phyloP scores from a whole-genome alignment of 2,888 invertebrate species.

The Polia nebulosa region DNA sequence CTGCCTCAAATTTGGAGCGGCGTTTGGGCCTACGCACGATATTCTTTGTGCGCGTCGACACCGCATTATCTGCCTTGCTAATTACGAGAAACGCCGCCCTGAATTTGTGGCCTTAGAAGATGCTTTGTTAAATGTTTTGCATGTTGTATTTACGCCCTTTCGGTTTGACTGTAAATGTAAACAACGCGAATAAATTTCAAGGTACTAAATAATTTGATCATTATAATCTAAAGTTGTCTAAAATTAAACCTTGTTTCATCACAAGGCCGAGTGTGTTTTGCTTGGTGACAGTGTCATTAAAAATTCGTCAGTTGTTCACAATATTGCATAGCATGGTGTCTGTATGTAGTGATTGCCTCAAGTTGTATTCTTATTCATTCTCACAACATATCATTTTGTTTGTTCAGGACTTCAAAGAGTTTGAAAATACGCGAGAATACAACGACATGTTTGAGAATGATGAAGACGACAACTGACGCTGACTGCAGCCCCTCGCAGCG shows the following conservation, averaged over 20 bases:
- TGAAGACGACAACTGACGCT: constrained; percentile 87
- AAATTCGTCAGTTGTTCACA: constrained; percentile 35
- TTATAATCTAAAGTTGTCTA: background rate
- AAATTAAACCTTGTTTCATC: background rate
- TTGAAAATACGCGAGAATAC: constrained; percentile 87
- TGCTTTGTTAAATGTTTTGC: constrained; percentile 28
- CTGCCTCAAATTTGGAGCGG: constrained; percentile 11
- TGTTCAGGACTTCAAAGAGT: constrained; percentile 89
- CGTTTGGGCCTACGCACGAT: background rate
- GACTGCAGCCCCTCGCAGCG: constrained; percentile 46
- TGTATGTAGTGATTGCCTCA: constrained; percentile 19
- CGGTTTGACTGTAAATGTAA: constrained; percentile 33
- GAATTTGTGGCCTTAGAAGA: constrained; percentile 16
- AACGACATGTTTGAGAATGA: constrained; percentile 90
- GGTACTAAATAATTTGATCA: background rate
- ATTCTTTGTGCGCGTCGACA: too few relatives aligned
- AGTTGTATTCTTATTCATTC: constrained; percentile 86
- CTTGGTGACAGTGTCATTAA: background rate
- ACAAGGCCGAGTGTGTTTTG: background rate
- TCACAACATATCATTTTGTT: constrained; percentile 74
- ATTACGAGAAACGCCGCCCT: background rate
- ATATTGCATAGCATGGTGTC: constrained; percentile 15
- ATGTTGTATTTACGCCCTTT: constrained; percentile 14
- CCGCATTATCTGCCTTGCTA: background rate
- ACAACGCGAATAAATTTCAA: constrained; percentile 26